Percentiles rank a stretch among this genome's conserved stretches.
Conservation (phyloP, 2,113 vertebrate genomes). For the Oncorhynchus kisutch region DNA sequence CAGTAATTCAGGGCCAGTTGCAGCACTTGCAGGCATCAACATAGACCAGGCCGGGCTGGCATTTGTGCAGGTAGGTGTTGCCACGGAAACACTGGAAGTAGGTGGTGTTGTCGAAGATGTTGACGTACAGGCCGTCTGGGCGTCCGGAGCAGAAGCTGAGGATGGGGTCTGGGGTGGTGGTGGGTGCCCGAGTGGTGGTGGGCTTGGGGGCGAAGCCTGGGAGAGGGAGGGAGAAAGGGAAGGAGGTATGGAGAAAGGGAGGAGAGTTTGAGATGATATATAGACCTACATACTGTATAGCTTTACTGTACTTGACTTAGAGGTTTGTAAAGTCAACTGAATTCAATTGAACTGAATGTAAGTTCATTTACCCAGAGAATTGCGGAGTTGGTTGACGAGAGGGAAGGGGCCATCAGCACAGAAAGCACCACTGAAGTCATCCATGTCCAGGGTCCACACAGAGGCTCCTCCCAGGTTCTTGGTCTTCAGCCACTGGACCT, state of each 20-base stretch:
- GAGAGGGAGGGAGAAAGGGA: background rate
- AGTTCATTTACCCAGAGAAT: conserved; percentile 64
- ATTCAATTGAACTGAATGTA: background rate
- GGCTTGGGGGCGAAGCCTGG: conserved; percentile 68
- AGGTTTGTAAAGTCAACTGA: background rate
- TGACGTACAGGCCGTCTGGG: conserved; percentile 69
- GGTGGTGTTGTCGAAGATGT: conserved; percentile 44
- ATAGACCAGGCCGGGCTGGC: conserved; percentile 71
- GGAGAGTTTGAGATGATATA: background rate
- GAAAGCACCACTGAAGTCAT: conserved; percentile 77
- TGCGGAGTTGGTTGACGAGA: conserved; percentile 70
- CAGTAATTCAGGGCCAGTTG: conserved; percentile 45
- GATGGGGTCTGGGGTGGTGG: conserved; percentile 60
- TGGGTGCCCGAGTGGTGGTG: conserved; percentile 61
- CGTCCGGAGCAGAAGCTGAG: conserved; percentile 64
- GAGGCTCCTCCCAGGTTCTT: conserved; percentile 75
- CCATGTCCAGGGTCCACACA: conserved; percentile 79
- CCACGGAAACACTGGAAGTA: conserved; percentile 71
- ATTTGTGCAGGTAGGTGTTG: conserved; percentile 65
- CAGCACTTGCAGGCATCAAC: conserved; percentile 73
- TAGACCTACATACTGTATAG: conserved; percentile 54
- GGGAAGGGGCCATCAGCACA: conserved; percentile 71
- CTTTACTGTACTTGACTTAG: background rate
- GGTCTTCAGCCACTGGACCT: conserved; percentile 74
- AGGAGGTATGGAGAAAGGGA: background rate